A percentile compares a stretch with the other conserved stretches of the same genome.
phyloP scores from a whole-genome alignment of 2,888 invertebrate species.

The Ditylenchus weischeri region DNA sequence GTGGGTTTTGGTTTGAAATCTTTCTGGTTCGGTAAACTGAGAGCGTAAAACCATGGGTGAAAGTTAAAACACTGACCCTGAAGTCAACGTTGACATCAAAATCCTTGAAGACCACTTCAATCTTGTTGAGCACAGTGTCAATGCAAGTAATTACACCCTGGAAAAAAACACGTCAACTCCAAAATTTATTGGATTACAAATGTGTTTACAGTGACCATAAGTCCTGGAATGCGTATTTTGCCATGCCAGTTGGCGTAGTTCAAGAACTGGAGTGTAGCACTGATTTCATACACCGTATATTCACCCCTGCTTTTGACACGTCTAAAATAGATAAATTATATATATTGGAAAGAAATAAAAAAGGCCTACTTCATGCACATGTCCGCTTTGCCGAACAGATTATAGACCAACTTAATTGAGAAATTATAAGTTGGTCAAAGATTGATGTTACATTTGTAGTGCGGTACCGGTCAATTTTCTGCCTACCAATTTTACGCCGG shows the following conservation, averaged over 20 bases:
- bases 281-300: not conserved
- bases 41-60: not conserved
- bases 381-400: conserved; percentile 1
- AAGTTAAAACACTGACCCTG: not conserved
- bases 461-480: too few relatives aligned
- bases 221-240: not conserved
- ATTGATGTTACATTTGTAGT: not conserved
- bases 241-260: conserved; percentile 1
- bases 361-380: not conserved
- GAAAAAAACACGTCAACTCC: not conserved
- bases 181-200: not conserved
- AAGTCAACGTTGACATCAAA: not conserved
- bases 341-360: not conserved
- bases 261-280: not conserved
- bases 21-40: too few relatives aligned
- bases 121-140: not conserved
- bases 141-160: not conserved
- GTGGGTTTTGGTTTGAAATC: too few relatives aligned
- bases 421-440: not conserved
- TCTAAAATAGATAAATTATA: not conserved
- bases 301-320: not conserved
- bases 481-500: too few relatives aligned
- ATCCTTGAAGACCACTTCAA: conserved; percentile 6
- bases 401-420: not conserved
- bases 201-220: not conserved